Conservation (phyloP, 2,797 vertebrate species). For the Hoplostethus mediterraneus region DNA sequence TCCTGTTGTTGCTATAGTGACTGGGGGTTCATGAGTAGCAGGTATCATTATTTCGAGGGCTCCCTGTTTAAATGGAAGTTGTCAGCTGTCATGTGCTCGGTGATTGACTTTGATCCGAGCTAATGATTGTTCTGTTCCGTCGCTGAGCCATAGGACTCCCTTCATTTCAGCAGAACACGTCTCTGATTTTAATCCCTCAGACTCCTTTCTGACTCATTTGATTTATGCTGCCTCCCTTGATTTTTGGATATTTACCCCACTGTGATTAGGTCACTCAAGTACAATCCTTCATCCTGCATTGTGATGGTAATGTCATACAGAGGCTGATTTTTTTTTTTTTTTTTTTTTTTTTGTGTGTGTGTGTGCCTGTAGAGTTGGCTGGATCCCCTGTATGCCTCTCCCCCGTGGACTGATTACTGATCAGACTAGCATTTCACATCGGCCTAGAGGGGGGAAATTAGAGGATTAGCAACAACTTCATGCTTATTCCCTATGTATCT, state of each 20-base stretch:
- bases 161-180: constrained; percentile 40
- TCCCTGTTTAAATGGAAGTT: constrained; percentile 53
- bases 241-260: constrained; percentile 51
- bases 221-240: constrained; percentile 26
- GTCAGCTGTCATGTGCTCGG: constrained; percentile 61
- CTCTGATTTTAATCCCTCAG: constrained; percentile 23
- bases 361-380: constrained; percentile 50
- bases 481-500: constrained; percentile 77
- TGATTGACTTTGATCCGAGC: constrained; percentile 65
- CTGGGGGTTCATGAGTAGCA: constrained; percentile 22
- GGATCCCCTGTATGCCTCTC: constrained; percentile 74
- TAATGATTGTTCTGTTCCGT: constrained; percentile 55
- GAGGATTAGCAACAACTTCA: constrained; percentile 84
- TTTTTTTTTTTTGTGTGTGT: not conserved
- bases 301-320: constrained; percentile 58
- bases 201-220: constrained; percentile 31
- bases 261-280: constrained; percentile 47
- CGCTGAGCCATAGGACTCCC: constrained; percentile 22
- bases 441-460: constrained; percentile 79
- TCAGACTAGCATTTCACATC: constrained; percentile 79
- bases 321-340: constrained; percentile 42
- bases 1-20: constrained; percentile 54
- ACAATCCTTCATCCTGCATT: constrained; percentile 57
- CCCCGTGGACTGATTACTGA: constrained; percentile 78
- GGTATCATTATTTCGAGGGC: constrained; percentile 35